phyloP scores from a whole-genome alignment of 2,113 vertebrate genomes.

The Crotophaga sulcirostris region DNA sequence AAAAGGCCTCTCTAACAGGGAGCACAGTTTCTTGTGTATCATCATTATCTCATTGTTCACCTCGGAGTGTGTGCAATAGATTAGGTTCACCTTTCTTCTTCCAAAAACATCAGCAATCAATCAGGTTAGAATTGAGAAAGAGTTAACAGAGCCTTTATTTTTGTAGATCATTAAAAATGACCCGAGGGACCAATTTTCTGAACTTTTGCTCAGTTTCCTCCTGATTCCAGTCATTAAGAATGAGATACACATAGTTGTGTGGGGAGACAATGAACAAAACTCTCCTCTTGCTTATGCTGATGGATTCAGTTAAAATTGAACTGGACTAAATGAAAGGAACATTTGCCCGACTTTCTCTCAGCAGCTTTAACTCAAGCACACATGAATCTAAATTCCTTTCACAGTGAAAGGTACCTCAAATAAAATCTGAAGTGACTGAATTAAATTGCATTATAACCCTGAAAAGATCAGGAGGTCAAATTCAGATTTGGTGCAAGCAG shows the following conservation, averaged over 20 bases:
- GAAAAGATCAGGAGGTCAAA: conserved; percentile 45
- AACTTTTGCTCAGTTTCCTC: conserved; percentile 7
- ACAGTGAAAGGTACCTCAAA: background rate
- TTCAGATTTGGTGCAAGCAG: background rate
- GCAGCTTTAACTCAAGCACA: background rate
- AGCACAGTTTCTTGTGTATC: background rate
- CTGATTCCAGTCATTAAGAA: conserved; percentile 41
- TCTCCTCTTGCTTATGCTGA: background rate
- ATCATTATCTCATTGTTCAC: conserved; percentile 4
- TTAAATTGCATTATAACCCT: conserved; percentile 30
- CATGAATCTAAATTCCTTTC: conserved; percentile 9
- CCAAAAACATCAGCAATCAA: conserved; percentile 35
- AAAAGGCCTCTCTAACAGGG: background rate
- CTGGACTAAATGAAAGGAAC: conserved; percentile 28
- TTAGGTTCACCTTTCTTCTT: conserved; percentile 15
- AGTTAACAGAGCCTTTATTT: conserved; percentile 22
- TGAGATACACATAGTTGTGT: background rate
- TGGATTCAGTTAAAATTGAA: background rate
- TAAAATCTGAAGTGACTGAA: conserved; percentile 26
- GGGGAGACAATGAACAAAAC: background rate
- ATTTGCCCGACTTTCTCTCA: background rate
- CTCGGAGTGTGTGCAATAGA: background rate
- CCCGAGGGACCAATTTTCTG: conserved; percentile 17
- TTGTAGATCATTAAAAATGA: conserved; percentile 50
- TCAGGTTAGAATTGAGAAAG: conserved; percentile 26